Percentiles rank a stretch among this genome's conserved stretches.
Conservation (phyloP, 1,140 invertebrate species). For the Agrilus planipennis region DNA sequence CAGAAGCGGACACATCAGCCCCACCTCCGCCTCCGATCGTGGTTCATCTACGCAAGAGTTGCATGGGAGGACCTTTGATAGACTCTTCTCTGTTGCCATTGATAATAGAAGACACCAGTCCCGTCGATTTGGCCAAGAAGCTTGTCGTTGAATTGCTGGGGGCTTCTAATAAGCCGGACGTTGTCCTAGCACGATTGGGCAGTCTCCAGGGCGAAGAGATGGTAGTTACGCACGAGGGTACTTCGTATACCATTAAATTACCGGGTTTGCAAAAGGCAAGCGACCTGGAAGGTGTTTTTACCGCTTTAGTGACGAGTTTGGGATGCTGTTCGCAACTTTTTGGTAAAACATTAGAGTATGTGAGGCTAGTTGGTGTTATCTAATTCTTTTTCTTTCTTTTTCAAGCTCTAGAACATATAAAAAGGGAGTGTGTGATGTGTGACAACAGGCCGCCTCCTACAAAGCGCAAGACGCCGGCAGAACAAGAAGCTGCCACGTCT, state of each 20-base stretch:
- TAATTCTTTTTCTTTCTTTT: too few species aligned
- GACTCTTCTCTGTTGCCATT: conserved; percentile 33
- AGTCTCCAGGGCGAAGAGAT: conserved; percentile 29
- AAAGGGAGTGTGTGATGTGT: conserved; percentile 21
- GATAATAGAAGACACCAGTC: conserved; percentile 33
- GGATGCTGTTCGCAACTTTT: conserved; percentile 30
- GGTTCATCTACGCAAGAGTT: conserved; percentile 35
- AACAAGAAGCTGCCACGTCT: conserved; percentile 51
- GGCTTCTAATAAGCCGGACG: conserved; percentile 27
- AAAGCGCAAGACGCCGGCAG: conserved; percentile 28
- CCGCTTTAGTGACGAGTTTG: conserved; percentile 18
- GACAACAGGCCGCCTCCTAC: conserved; percentile 21
- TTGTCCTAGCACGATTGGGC: conserved; percentile 22
- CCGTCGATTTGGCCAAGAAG: conserved; percentile 32
- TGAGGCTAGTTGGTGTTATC: background rate
- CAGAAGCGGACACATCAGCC: conserved; percentile 36
- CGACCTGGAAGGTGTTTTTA: conserved; percentile 26
- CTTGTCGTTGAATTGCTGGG: conserved; percentile 21
- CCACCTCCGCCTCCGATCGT: conserved; percentile 33
- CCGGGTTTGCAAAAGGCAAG: conserved; percentile 18
- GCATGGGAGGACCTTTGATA: conserved; percentile 37
- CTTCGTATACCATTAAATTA: conserved; percentile 29
- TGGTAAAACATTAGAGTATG: conserved; percentile 16
- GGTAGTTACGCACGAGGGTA: conserved; percentile 24
- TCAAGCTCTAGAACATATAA: too few species aligned